These are phyloP conservation scores for Salvelinus alpinus DNA, from an alignment of 2,113 vertebrate species.

Conservation along the genomic window DNA sequence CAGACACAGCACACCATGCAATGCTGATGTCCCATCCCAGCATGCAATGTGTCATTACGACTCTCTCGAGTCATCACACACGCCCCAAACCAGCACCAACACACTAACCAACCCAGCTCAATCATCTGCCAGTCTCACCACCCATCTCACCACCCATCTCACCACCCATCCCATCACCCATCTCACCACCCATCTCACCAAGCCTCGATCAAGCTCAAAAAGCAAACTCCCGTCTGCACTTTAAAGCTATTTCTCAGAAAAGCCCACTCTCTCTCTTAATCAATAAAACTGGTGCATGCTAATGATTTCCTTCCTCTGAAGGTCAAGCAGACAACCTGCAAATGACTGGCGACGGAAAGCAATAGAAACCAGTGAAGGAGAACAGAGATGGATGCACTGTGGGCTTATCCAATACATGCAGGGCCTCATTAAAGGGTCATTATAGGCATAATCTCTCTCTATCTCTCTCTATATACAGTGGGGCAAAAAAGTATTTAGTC, in stretches of 20 bases:
- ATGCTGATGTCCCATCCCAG: not conserved
- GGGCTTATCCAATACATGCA: slow-evolving; percentile 6
- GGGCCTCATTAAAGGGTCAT: slow-evolving; percentile 4
- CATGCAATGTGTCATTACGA: not conserved
- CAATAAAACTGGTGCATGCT: too few species aligned
- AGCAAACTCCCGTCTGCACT: not conserved
- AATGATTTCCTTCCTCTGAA: too few species aligned
- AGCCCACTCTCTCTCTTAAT: too few species aligned
- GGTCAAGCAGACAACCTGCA: too few species aligned
- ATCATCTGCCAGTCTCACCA: not conserved
- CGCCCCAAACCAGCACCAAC: not conserved
- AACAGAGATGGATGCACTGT: slow-evolving; percentile 1
- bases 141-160: not conserved
- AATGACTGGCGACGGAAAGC: too few species aligned
- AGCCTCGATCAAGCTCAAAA: not conserved
- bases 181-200: not conserved
- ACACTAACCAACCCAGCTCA: not conserved
- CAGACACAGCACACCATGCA: not conserved
- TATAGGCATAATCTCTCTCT: not conserved
- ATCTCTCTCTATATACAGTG: not conserved
- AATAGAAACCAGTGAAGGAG: not conserved
- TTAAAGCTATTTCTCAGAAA: too few species aligned
- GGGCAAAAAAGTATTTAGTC: too few species aligned
- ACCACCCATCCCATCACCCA: not conserved
- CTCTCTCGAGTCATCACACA: not conserved